These are phyloP conservation scores for Rallus limicola DNA, from an alignment of 2,113 vertebrate genomes.

Conservation along the genomic window DNA sequence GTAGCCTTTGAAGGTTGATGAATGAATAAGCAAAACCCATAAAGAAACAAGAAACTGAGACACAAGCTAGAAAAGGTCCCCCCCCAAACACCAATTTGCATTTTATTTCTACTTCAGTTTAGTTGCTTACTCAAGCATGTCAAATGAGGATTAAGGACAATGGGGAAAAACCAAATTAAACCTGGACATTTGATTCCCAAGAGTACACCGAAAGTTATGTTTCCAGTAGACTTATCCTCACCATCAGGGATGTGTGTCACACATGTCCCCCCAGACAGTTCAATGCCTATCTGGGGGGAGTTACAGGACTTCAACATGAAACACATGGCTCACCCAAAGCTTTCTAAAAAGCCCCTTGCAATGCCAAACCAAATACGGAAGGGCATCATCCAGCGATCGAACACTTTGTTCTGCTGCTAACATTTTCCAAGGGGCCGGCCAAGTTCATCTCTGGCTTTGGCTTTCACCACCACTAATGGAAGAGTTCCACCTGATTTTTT, in stretches of 20 bases:
- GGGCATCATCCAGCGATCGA: fast-evolving
- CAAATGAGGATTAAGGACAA: not conserved
- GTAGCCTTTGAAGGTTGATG: not conserved
- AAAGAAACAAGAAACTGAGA: not conserved
- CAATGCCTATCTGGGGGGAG: not conserved
- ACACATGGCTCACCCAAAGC: not conserved
- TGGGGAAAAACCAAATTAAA: not conserved
- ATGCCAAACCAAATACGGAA: not conserved
- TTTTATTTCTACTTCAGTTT: not conserved
- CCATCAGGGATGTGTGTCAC: not conserved
- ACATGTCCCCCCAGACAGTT: not conserved
- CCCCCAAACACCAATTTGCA: not conserved
- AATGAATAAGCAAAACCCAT: not conserved
- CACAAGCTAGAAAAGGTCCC: not conserved
- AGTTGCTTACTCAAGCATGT: not conserved
- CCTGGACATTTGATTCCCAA: not conserved
- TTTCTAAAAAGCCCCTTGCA: not conserved
- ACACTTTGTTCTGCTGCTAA: not conserved
- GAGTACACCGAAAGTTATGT: not conserved
- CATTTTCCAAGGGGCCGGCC: not conserved
- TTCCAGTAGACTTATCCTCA: not conserved
- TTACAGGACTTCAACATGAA: not conserved
- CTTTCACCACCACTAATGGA: not conserved
- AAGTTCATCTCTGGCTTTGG: not conserved
- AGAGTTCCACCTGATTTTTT: not conserved